Evolutionary conservation across 2,797 vertebrate genomes (phyloP).

Genomic region (Dallia pectoralis): DNA sequence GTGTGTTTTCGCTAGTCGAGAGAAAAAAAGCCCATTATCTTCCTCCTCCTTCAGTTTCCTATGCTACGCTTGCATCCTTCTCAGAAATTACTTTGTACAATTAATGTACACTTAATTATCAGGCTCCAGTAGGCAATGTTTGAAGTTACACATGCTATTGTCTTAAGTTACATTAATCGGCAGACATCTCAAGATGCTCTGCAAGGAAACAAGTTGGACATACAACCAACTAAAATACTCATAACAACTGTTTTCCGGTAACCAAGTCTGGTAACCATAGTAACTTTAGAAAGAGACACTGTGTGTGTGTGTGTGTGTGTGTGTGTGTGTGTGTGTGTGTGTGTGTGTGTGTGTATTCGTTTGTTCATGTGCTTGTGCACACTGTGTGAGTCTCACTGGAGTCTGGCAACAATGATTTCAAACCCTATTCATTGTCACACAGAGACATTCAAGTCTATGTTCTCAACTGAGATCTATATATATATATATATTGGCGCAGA

Average conservation of each 20-base stretch:
- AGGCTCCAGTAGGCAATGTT: neutral
- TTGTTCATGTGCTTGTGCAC: constrained; percentile 3
- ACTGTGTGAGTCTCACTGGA: neutral
- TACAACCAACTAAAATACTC: constrained; percentile 24
- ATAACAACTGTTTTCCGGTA: constrained; percentile 22
- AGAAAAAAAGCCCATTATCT: neutral
- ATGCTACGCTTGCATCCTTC: neutral
- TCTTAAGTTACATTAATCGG: too few relatives aligned
- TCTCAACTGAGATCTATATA: neutral
- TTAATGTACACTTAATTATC: neutral
- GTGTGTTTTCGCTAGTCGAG: neutral
- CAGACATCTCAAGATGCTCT: neutral
- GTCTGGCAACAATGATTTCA: neutral
- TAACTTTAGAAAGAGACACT: constrained; percentile 14
- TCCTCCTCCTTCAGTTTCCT: neutral
- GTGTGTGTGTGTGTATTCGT: neutral
- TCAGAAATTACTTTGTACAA: neutral
- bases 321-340: neutral
- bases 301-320: neutral
- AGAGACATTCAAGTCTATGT: neutral
- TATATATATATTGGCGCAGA: neutral
- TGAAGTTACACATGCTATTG: neutral
- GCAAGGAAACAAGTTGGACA: neutral
- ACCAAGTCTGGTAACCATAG: constrained; percentile 40
- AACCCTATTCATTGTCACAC: neutral